phyloP scores from a whole-genome alignment of 2,888 invertebrate species.

The Griposia aprilina region DNA sequence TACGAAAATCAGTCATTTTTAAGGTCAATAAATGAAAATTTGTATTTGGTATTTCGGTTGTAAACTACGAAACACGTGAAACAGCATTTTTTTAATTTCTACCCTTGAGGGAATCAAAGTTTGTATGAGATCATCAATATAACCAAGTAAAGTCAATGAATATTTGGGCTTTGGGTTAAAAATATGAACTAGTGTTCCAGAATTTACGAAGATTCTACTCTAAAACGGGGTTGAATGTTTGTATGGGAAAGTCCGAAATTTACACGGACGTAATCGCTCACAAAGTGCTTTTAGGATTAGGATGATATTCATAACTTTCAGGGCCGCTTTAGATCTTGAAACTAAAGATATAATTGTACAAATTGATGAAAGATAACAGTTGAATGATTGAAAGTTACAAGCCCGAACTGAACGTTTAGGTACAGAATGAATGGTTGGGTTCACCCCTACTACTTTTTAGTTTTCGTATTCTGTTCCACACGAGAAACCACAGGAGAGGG shows the following conservation, averaged over 20 bases:
- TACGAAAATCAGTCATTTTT: not conserved
- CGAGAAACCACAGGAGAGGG: conserved; percentile 25
- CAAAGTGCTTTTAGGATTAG: conserved; percentile 1
- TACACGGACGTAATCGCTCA: no score
- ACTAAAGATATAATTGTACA: conserved; percentile 18
- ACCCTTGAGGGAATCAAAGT: not conserved
- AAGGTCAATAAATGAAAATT: not conserved
- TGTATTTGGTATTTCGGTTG: not conserved
- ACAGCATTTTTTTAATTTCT: not conserved
- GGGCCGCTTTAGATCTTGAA: not conserved
- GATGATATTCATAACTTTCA: conserved; percentile 11
- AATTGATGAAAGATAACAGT: conserved; percentile 17
- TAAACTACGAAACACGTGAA: not conserved
- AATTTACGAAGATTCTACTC: not conserved
- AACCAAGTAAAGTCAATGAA: not conserved
- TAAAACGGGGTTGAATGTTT: not conserved
- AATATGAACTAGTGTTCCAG: not conserved
- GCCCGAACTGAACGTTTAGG: conserved; percentile 28
- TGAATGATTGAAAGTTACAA: conserved; percentile 38
- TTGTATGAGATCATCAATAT: not conserved
- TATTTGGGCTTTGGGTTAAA: not conserved
- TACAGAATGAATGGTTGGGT: conserved; percentile 20
- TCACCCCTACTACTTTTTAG: conserved; percentile 24
- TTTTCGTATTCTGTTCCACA: conserved; percentile 36
- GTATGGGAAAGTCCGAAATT: not conserved